A percentile compares a stretch with the other conserved stretches of the same genome.
Evolutionary conservation across 2,888 invertebrate genomes (phyloP).

Genomic region (Bimastos eiseni): DNA sequence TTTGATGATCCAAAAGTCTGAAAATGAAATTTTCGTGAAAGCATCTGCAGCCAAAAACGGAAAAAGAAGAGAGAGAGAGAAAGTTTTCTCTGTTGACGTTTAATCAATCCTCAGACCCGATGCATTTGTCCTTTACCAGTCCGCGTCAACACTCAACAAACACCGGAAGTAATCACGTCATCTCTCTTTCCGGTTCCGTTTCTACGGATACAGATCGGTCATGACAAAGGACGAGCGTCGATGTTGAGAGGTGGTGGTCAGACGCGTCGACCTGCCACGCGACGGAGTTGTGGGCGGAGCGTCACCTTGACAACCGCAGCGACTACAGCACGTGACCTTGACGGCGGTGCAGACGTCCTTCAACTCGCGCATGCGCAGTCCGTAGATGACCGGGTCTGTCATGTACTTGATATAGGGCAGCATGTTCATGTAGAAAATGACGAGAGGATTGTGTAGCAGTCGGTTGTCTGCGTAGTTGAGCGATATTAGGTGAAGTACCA

Average conservation of each 20-base stretch:
- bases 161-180: background rate
- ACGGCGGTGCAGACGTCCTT: background rate
- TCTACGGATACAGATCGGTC: background rate
- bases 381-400: conserved; percentile 45
- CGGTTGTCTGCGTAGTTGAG: conserved; percentile 28
- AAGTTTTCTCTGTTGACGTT: background rate
- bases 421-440: conserved; percentile 45
- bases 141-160: background rate
- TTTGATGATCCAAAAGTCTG: too few relatives aligned
- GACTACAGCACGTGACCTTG: conserved; percentile 8
- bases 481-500: conserved; percentile 35
- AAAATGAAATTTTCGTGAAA: too few relatives aligned
- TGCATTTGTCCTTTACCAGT: background rate
- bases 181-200: background rate
- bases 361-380: conserved; percentile 40
- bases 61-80: background rate
- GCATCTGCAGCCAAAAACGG: too few relatives aligned
- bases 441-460: conserved; percentile 8
- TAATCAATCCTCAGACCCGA: background rate
- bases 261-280: background rate
- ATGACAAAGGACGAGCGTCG: background rate
- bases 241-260: background rate
- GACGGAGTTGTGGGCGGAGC: background rate
- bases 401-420: conserved; percentile 44
- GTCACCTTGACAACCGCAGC: conserved; percentile 10